Evolutionary conservation across 2,888 invertebrate species (phyloP).

Genomic region (Nudaria mundana): DNA sequence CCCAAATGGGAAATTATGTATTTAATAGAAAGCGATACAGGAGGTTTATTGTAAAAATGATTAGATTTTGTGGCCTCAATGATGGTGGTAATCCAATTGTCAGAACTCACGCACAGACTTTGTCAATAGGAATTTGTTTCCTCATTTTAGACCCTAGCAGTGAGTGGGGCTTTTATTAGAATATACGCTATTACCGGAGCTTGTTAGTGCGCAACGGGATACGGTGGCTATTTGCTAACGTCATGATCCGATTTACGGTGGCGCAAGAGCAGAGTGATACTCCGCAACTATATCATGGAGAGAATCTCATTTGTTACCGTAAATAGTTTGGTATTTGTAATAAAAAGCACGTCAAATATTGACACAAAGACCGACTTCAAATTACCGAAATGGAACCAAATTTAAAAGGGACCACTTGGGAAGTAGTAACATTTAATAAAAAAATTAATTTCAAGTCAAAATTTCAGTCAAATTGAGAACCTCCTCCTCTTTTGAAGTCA

Average conservation of each 20-base stretch:
- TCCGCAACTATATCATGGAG: conserved; percentile 16
- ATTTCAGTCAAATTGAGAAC: too few relatives aligned
- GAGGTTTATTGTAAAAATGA: conserved; percentile 5
- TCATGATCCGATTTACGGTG: conserved; percentile 30
- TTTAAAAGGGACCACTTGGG: too few relatives aligned
- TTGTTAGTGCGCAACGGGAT: conserved; percentile 32
- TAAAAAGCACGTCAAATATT: not conserved
- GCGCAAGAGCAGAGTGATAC: conserved; percentile 20
- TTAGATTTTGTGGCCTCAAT: conserved; percentile 3
- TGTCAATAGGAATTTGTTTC: conserved; percentile 11
- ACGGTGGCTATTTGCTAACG: conserved; percentile 23
- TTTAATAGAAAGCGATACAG: conserved; percentile 9
- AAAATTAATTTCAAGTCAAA: too few relatives aligned
- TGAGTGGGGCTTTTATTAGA: conserved; percentile 22
- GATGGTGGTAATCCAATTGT: conserved; percentile 13
- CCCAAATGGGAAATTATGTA: conserved; percentile 13
- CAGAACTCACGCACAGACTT: conserved; percentile 9
- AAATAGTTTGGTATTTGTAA: not conserved
- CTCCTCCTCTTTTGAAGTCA: too few relatives aligned
- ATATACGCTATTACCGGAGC: conserved; percentile 17
- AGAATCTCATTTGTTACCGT: conserved; percentile 18
- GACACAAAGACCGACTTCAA: too few relatives aligned
- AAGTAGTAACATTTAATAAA: too few relatives aligned
- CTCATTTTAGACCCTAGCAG: conserved; percentile 22
- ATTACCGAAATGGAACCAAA: too few relatives aligned